A percentile compares a stretch with the other conserved stretches of the same genome.
These are phyloP conservation scores for Zygaena filipendulae DNA, from an alignment of 2,888 invertebrate species.

Conservation along the genomic window DNA sequence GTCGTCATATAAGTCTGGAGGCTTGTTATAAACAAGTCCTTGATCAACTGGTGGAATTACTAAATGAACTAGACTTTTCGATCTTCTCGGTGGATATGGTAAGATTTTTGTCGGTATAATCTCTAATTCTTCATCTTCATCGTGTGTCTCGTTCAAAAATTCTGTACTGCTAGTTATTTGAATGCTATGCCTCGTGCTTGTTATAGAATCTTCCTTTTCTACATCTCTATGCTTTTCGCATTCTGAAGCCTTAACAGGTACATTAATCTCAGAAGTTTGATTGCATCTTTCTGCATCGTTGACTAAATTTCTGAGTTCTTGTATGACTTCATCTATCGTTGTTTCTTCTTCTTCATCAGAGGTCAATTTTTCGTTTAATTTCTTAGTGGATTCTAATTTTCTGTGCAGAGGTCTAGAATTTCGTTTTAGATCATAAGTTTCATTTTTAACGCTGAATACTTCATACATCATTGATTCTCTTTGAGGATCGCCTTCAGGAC, in stretches of 20 bases:
- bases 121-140: constrained; percentile 70
- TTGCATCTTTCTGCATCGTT: constrained; percentile 78
- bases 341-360: constrained; percentile 77
- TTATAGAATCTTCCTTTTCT: constrained; percentile 63
- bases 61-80: constrained; percentile 76
- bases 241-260: constrained; percentile 38
- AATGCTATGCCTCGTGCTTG: constrained; percentile 63
- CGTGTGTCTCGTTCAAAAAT: constrained; percentile 55
- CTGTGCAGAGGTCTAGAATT: constrained; percentile 51
- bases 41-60: constrained; percentile 72
- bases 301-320: constrained; percentile 85
- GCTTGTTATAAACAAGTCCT: constrained; percentile 64
- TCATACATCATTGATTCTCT: constrained; percentile 71
- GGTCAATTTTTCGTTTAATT: constrained; percentile 36
- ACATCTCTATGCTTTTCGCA: constrained; percentile 39
- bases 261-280: constrained; percentile 50
- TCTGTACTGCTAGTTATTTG: constrained; percentile 55
- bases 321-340: constrained; percentile 89
- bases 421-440: constrained; percentile 60
- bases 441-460: constrained; percentile 69
- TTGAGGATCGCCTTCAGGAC: constrained; percentile 75
- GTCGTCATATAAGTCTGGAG: constrained; percentile 65
- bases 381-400: constrained; percentile 40
- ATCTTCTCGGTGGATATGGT: constrained; percentile 83
- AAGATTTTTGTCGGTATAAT: constrained; percentile 82